These are phyloP conservation scores for Ochropleura plecta DNA, from an alignment of 2,888 invertebrate genomes.

Conservation along the genomic window DNA sequence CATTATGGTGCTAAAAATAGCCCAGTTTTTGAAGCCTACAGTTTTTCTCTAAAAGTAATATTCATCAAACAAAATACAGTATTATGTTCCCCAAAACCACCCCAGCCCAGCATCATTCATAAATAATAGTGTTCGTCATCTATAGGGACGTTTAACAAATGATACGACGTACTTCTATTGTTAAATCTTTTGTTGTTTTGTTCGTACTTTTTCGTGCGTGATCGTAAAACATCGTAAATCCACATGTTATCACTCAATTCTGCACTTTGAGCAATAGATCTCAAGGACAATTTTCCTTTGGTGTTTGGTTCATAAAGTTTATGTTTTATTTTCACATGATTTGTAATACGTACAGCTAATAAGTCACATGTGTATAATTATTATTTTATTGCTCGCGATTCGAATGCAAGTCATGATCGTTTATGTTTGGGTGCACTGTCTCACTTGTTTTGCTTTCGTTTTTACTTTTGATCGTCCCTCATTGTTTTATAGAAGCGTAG, in stretches of 20 bases:
- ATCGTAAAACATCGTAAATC: constrained; percentile 71
- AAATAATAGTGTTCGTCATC: constrained; percentile 89
- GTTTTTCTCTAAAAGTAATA: constrained; percentile 55
- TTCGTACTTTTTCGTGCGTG: constrained; percentile 73
- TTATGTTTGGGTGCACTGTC: constrained; percentile 80
- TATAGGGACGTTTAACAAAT: constrained; percentile 90
- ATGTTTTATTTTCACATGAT: constrained; percentile 80
- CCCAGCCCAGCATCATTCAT: constrained; percentile 87
- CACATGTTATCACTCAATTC: constrained; percentile 45
- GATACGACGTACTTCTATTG: constrained; percentile 89
- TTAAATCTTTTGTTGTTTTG: constrained; percentile 88
- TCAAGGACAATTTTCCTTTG: constrained; percentile 56
- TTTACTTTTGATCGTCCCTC: constrained; percentile 77
- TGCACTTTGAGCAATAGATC: constrained; percentile 42
- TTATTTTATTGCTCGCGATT: constrained; percentile 87
- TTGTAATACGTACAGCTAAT: constrained; percentile 85
- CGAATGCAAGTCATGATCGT: constrained; percentile 86
- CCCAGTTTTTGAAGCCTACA: constrained; percentile 10
- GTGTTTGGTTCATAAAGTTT: constrained; percentile 26
- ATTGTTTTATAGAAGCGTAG: constrained; percentile 83
- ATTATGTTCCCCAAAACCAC: constrained; percentile 73
- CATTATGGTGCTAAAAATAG: constrained; percentile 9
- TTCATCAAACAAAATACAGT: constrained; percentile 77
- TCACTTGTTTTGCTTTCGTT: constrained; percentile 76
- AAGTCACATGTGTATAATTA: constrained; percentile 90